Percentiles rank a stretch among this genome's conserved stretches.
Conservation (phyloP, 2,113 vertebrate genomes). For the Martes martes region DNA sequence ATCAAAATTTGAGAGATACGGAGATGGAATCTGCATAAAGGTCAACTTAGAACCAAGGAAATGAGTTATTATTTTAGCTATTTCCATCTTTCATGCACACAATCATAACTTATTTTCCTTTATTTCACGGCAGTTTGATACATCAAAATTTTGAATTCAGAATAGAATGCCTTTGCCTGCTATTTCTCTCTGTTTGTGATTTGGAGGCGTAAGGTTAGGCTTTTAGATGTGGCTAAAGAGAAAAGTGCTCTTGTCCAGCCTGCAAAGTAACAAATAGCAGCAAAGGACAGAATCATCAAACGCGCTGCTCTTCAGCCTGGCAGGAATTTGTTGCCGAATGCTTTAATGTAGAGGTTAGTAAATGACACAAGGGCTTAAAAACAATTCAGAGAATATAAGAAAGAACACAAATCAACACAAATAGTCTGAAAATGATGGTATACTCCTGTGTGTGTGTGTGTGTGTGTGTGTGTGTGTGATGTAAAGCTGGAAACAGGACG, state of each 20-base stretch:
- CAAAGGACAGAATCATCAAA: neutral
- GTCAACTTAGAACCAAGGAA: neutral
- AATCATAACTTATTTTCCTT: neutral
- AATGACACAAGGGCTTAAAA: neutral
- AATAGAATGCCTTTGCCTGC: neutral
- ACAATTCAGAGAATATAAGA: neutral
- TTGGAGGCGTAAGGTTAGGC: neutral
- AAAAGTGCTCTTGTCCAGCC: neutral
- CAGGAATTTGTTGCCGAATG: neutral
- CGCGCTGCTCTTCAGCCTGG: neutral
- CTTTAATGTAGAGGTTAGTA: neutral
- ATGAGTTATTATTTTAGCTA: neutral
- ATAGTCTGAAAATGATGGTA: neutral
- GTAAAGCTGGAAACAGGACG: neutral
- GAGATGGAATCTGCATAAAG: neutral
- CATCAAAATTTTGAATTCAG: neutral
- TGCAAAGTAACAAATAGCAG: neutral
- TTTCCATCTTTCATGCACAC: neutral
- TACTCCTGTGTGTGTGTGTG: too few relatives aligned
- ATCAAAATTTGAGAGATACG: neutral
- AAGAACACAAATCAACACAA: neutral
- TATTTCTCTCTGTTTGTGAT: neutral
- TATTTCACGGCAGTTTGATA: neutral
- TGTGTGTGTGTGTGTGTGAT: too few relatives aligned
- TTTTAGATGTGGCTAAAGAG: neutral